Evolutionary conservation across 2,797 vertebrate genomes (phyloP), one percentile per base, ranked within the genome.

Genomic region (Eulemur rubriventer): DNA sequence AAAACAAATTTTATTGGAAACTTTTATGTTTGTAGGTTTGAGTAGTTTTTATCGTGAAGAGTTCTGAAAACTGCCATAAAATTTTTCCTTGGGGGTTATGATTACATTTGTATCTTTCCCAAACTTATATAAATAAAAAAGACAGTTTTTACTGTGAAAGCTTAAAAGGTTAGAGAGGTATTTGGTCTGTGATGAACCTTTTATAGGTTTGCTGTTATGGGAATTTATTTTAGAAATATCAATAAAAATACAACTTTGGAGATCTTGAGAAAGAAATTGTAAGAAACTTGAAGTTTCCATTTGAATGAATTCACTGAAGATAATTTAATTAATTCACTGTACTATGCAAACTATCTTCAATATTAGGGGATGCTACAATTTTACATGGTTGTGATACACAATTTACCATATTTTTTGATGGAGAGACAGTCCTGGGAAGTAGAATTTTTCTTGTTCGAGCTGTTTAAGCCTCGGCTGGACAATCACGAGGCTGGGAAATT

Each of bases 41-140:
- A 98, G 98, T 96, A 98, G 97, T 98, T 99, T 99, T 99, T 98
- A 98, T 98, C 98, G 98, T 98, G 98, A 98, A 95, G 98, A 98
- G 98, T 98, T 98, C 97, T 98, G 98, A 98, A 98, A 98, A 99
- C 96, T 98, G 98, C 95, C 97, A 98, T 99, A 98, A 99, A 99
- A 98, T 98, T 98, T 98, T 98, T 98, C 98, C 98, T 98, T 98
- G 96, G 98, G 98, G 97, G 98, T 98, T 99, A 98, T 98, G 98
- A 99, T 98, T 98, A 98, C 98, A 98, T 99, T 99, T 99, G 98
- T 99, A 98, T 99, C 98, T 98, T 98, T 97, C 98, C 98, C 97
- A 98, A 99, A 98, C 98, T 99, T 98, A 96, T 92, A 99, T 99
- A 99, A 99, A 99, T 99, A 99, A 99, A 98, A 98, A 98, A 92